Percentiles rank a stretch among this genome's conserved stretches.
Evolutionary conservation across 2,888 invertebrate genomes (phyloP).

Genomic region (Kuschelorhynchus macadamiae): DNA sequence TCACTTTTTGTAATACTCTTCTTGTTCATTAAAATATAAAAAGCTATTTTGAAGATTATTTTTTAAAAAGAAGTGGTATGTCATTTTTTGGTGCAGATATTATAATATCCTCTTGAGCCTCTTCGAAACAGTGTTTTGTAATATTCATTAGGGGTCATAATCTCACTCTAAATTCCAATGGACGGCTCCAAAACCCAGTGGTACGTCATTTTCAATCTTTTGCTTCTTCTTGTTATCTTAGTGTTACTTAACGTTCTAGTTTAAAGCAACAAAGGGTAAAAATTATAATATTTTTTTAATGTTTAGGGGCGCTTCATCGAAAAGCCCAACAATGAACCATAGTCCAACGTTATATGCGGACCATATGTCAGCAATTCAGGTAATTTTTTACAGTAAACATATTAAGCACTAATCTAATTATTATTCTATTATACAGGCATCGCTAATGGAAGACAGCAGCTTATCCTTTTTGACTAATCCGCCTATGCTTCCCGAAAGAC

Average conservation of each 20-base stretch:
- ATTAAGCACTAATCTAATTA: constrained; percentile 24
- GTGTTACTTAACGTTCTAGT: constrained; percentile 28
- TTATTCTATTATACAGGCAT: constrained; percentile 69
- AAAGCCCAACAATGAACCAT: constrained; percentile 87
- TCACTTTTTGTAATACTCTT: too few species aligned
- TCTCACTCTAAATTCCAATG: constrained; percentile 33
- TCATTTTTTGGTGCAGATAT: too few species aligned
- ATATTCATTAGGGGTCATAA: too few species aligned
- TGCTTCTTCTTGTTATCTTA: constrained; percentile 59
- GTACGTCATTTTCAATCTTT: constrained; percentile 54
- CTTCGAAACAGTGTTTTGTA: too few species aligned
- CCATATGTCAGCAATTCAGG: constrained; percentile 87
- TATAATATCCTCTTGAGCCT: too few species aligned
- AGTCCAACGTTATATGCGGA: constrained; percentile 89
- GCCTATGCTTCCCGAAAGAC: constrained; percentile 60
- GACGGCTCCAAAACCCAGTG: constrained; percentile 18
- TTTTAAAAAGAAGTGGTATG: too few species aligned
- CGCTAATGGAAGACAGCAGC: constrained; percentile 76
- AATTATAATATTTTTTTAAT: constrained; percentile 46
- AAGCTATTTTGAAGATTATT: too few species aligned
- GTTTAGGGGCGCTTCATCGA: constrained; percentile 83
- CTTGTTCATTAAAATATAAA: too few species aligned
- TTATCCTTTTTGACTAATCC: constrained; percentile 72
- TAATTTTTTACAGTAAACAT: constrained; percentile 63
- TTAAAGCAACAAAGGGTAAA: constrained; percentile 2